Conservation (phyloP, 2,113 vertebrate species). For the Heptranchias perlo region DNA sequence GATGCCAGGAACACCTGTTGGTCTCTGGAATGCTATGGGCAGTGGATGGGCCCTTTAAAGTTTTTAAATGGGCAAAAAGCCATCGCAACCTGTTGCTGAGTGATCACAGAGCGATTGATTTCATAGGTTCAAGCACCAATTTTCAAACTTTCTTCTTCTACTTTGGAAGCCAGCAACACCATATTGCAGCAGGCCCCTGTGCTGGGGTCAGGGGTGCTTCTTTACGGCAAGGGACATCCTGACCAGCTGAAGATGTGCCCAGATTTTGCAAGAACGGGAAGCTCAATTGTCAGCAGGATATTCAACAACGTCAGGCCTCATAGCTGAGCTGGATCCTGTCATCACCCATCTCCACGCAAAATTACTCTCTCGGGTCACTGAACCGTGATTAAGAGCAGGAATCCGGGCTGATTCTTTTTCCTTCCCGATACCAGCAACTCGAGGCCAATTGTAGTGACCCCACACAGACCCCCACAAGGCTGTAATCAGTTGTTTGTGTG, state of each 20-base stretch:
- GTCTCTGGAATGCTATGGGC: too few species aligned
- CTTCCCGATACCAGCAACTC: background rate
- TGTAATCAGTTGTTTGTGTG: background rate
- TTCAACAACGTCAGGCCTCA: background rate
- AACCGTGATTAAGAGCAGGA: background rate
- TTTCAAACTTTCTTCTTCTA: too few species aligned
- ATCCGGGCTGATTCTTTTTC: background rate
- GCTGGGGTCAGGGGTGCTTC: background rate
- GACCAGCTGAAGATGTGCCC: background rate
- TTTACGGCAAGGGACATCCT: background rate
- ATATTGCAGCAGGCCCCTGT: background rate
- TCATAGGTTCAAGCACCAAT: too few species aligned
- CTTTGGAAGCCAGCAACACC: background rate
- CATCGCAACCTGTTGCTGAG: too few species aligned
- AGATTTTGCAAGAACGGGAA: background rate
- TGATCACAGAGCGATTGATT: too few species aligned
- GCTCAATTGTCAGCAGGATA: background rate
- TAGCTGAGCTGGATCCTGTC: background rate
- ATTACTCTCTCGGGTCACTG: background rate
- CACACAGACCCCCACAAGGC: background rate
- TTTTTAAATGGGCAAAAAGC: too few species aligned
- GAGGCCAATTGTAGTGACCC: background rate
- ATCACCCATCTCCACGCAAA: too few species aligned
- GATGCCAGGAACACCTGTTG: too few species aligned
- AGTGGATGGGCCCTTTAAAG: too few species aligned